Base-by-base conservation (phyloP, 1,140 invertebrate species). In the Eurytemora carolleeae region DNA sequence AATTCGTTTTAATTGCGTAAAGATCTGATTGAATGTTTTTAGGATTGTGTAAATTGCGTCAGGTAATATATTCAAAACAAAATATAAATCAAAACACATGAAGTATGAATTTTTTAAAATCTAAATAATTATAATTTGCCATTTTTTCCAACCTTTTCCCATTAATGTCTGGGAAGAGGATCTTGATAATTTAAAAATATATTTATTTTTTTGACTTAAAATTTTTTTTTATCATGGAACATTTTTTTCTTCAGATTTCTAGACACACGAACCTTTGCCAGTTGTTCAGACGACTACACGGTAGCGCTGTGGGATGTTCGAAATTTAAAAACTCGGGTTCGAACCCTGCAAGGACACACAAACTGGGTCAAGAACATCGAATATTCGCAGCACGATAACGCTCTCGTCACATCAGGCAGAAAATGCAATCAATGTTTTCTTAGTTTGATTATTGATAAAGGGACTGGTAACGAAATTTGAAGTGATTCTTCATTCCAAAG, bases 321-420 rank as follows among this genome's bases (percentile, higher is more conserved):
- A 57, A 87, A 86, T 72, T 73, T 93, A 52, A 85, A 84, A 68
- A 76, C 79, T 55, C 79, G 80, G 67, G 81, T 89, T 55, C 77
- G 82, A 59, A 82, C 81, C 1, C 75, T 94, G 0, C 76, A 82
- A 61, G 90, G 90, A 12, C 90, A 95, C 72, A 84, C 85, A 0
- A 91, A 91, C 74, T 94, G 90, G 90, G 91, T 94, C 3, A 94
- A 95, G 74, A 94, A 92, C 71, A 91, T 95, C 64, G 90, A 95
- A 70, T 94, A 88, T 70, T 88, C 86, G 55, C 78, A 81, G n/a
- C 82, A 80, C 66, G 84, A 88, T 68, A 83, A 87, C 61, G 74
- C 90, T 2, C 75, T 95, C 21, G 79, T 94, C 1, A 91, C 87
- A 1, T 92, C 88, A 26, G n/a, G n/a, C n/a, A n/a, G n/a, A n/a